Evolutionary conservation across 2,113 vertebrate species (phyloP).

Genomic region (Antennarius striatus): DNA sequence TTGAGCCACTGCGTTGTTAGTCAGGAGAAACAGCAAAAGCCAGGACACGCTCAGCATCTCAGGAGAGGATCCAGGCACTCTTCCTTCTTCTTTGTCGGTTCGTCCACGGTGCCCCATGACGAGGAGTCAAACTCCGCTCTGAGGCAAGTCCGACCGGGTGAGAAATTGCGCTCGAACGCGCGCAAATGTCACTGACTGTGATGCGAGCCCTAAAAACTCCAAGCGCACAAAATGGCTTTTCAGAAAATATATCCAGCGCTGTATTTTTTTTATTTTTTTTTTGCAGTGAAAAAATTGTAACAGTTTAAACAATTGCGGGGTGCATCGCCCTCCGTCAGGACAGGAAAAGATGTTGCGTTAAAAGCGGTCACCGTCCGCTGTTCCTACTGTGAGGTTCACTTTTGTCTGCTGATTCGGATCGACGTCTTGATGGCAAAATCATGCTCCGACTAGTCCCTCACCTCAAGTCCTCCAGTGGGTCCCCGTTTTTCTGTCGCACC

Average conservation of each 20-base stretch:
- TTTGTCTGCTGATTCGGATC: constrained; percentile 41
- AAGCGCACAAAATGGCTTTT: constrained; percentile 8
- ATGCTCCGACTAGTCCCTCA: constrained; percentile 55
- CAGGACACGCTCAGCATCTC: constrained; percentile 82
- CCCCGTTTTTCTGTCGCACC: constrained; percentile 27
- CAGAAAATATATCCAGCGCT: constrained; percentile 46
- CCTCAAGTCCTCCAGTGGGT: constrained; percentile 49
- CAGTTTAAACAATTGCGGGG: constrained; percentile 43
- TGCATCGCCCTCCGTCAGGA: constrained; percentile 50
- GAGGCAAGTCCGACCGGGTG: constrained; percentile 57
- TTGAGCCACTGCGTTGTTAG: constrained; percentile 84
- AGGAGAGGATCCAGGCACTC: constrained; percentile 79
- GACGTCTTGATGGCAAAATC: constrained; percentile 49
- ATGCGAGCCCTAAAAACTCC: constrained; percentile 14
- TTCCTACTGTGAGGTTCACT: constrained; percentile 32
- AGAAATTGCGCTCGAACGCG: constrained; percentile 35
- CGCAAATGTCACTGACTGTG: constrained; percentile 9
- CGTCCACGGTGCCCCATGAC: constrained; percentile 84
- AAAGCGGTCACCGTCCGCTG: constrained; percentile 44
- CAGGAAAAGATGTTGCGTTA: constrained; percentile 43
- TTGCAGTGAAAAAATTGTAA: constrained; percentile 40
- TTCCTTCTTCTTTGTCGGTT: constrained; percentile 80
- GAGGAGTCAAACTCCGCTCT: constrained; percentile 68
- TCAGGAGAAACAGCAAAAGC: constrained; percentile 82
- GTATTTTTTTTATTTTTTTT: constrained; percentile 10